Evolutionary conservation across 2,888 invertebrate species (phyloP), one percentile per base, ranked within the genome.

Genomic region (Tetanocera ferruginea): DNA sequence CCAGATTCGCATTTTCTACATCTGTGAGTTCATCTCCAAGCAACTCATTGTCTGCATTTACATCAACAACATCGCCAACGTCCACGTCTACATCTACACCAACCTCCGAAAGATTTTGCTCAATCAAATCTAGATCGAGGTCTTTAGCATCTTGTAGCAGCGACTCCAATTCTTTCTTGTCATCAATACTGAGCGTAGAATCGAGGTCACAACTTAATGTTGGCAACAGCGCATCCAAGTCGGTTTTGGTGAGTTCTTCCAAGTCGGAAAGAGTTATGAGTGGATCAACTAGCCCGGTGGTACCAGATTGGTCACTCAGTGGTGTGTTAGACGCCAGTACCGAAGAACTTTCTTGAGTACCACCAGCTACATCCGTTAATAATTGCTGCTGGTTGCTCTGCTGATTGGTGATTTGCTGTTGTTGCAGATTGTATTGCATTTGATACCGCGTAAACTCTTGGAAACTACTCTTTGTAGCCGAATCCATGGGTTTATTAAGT

Each of bases 181-280:
- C 87, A 82, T 89, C 89, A 80, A 89, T 83, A 81, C 87, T 89
- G 57, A 89, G 83, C 62, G 88, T 85, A 78, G 89, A 86, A 83
- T 89, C 89, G 78, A 93, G 90, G 84, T 94, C 93, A 87, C 88
- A 87, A 85, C 85, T 86, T 82, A 92, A 91, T 67, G 92, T 92
- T 80, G 91, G 93, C 86, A 94, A 89, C 83, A 94, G 89, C 83
- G 93, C 93, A 84, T 94, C 94, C 76, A 94, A 90, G 87, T 94
- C 94, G 75, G 88, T 89, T 76, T 88, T 88, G 23, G 89, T 88
- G 66, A 89, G 81, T 60, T 88, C 88, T 80, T 89, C 88, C 74
- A 89, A 82, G 78, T 88, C 89, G 9, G 89, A 87, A 34, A 89
- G 81, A 14, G 86, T 86, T 14, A 87, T 87, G 23, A 87, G 77